Evolutionary conservation across 2,113 vertebrate species (phyloP).

Genomic region (Festucalex cinctus): DNA sequence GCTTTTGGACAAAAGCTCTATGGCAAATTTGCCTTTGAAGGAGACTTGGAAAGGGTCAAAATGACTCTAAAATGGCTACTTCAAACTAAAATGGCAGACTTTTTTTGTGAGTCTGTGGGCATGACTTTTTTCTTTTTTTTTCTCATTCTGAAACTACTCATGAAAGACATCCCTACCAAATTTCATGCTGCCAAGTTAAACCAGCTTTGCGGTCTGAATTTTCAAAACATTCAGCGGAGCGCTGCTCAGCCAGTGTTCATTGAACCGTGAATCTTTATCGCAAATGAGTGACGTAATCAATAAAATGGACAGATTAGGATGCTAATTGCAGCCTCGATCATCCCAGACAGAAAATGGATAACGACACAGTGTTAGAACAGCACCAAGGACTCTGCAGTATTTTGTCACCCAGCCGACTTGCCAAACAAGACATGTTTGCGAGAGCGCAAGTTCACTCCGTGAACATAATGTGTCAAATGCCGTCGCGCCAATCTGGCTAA

Average conservation of each 20-base stretch:
- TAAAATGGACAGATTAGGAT: conserved; percentile 15
- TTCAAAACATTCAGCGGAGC: background rate
- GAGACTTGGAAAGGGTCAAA: no score
- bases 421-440: conserved; percentile 14
- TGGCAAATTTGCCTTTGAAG: no score
- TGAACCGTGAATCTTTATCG: background rate
- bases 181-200: background rate
- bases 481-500: conserved; percentile 24
- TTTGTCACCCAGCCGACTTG: conserved; percentile 10
- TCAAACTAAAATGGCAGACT: background rate
- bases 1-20: no score
- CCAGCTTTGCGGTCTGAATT: background rate
- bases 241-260: background rate
- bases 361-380: conserved; percentile 23
- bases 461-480: conserved; percentile 40
- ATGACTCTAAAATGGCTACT: background rate
- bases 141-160: background rate
- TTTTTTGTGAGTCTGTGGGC: no score
- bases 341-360: conserved; percentile 23
- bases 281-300: background rate
- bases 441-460: conserved; percentile 10
- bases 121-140: background rate
- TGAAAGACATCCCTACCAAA: background rate
- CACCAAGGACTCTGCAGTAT: conserved; percentile 1
- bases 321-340: conserved; percentile 2